Conservation (phyloP, 2,888 invertebrate genomes). For the Acronicta aceris region DNA sequence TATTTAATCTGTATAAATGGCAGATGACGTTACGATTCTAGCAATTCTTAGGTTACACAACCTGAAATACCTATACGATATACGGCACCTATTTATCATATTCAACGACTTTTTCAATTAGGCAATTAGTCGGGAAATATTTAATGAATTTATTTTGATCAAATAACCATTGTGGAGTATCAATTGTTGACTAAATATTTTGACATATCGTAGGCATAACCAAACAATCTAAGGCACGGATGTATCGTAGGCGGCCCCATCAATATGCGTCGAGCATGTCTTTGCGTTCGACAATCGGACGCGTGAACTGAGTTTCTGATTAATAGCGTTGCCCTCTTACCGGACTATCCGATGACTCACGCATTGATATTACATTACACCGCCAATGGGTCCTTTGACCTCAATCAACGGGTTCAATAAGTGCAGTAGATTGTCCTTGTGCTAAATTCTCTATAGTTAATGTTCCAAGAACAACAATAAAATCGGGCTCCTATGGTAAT, state of each 20-base stretch:
- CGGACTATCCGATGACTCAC: constrained; percentile 84
- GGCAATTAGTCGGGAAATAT: constrained; percentile 5
- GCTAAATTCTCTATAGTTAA: constrained; percentile 76
- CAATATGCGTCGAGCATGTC: constrained; percentile 76
- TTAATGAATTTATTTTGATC: constrained; percentile 41
- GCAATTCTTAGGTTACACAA: constrained; percentile 47
- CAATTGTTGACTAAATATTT: constrained; percentile 64
- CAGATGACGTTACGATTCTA: constrained; percentile 58
- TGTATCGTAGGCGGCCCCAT: constrained; percentile 77
- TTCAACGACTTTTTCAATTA: neutral
- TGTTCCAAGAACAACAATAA: constrained; percentile 80
- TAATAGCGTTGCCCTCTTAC: constrained; percentile 73
- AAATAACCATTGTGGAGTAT: constrained; percentile 57
- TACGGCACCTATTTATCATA: too few relatives aligned
- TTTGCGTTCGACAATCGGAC: constrained; percentile 73
- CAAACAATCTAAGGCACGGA: constrained; percentile 69
- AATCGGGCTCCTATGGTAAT: constrained; percentile 61
- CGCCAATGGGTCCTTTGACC: constrained; percentile 84
- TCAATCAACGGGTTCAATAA: constrained; percentile 80
- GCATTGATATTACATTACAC: constrained; percentile 76
- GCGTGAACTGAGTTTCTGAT: constrained; percentile 78
- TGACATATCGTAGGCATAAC: constrained; percentile 66
- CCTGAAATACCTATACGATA: constrained; percentile 21
- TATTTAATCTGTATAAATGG: constrained; percentile 58
- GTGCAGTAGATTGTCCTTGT: constrained; percentile 82